Base-by-base conservation (phyloP, 2,888 invertebrate genomes). In the Drosophila mimica region DNA sequence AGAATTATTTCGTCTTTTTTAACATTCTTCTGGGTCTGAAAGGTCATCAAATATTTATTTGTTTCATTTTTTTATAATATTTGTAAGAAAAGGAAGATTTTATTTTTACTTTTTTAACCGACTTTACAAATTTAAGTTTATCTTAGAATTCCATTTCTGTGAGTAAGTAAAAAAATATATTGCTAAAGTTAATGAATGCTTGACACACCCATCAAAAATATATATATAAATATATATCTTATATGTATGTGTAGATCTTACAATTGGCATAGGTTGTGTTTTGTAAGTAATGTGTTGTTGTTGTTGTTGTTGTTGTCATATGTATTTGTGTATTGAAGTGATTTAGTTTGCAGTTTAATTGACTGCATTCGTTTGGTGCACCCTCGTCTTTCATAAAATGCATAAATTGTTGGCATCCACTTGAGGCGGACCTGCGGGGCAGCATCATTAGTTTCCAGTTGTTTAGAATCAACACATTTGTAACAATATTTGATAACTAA, bases 401-500 rank as follows among this genome's bases (percentile, higher is more conserved):
- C 90, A 86, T 88, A 86, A 88, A 89, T 88, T 74, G 67, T 36
- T 66, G 73, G 70, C 76, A 74, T 43, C 89, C 88, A 89, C 89
- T 90, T 88, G 89, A 88, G 74, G 57, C 57, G 36, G 62, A 57
- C 7, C 46, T 57, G 30, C 25, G 51, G n/a, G 46, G 57, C 66
- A 48, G 63, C 31, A 25, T 61, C 85, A 79, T 74, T 80, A 79
- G 78, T 79, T 78, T 75, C 82, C 91, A 91, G 91, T 91, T 91
- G 91, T 88, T 91, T 91, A 71, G 79, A 90, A 83, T 91, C 90
- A 91, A 88, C 90, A 90, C 91, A 91, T 91, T 91, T 91, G 92
- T 91, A 91, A 91, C 85, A 91, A 91, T 91, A 91, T 91, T 91
- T 91, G 74, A 81, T 79, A 91, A 92, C 91, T 91, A 91, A 91